Conservation (phyloP, 1,140 invertebrate species). For the Camponotus floridanus region DNA sequence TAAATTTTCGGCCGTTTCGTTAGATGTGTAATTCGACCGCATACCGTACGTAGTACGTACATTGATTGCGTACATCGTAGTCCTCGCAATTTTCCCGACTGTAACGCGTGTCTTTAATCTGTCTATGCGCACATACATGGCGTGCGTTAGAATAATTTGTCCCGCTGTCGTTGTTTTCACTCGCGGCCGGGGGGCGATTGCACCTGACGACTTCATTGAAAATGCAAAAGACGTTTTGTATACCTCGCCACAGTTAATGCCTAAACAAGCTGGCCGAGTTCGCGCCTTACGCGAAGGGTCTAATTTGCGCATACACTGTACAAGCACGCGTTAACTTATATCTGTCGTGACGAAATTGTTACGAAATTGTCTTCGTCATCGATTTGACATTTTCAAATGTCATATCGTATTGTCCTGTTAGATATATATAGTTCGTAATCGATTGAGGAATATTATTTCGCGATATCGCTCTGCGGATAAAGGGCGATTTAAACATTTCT, state of each 20-base stretch:
- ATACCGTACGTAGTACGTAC: neutral
- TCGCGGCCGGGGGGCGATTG: conserved; percentile 35
- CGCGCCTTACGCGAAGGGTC: conserved; percentile 15
- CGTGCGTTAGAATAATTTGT: conserved; percentile 62
- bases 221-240: conserved; percentile 61
- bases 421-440: neutral
- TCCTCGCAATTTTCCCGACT: conserved; percentile 37
- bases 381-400: conserved; percentile 37
- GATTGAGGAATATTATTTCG: conserved; percentile 30
- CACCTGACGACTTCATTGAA: conserved; percentile 56
- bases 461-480: neutral
- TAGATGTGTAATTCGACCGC: conserved; percentile 24
- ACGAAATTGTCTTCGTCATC: neutral
- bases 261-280: conserved; percentile 41
- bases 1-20: conserved; percentile 45
- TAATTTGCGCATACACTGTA: conserved; percentile 5
- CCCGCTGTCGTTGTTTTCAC: conserved; percentile 58
- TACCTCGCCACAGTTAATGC: conserved; percentile 47
- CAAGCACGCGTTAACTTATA: conserved; percentile 6
- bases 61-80: conserved; percentile 55
- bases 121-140: conserved; percentile 18
- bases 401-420: neutral
- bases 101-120: conserved; percentile 8
- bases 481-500: neutral
- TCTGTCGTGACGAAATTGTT: neutral